Evolutionary conservation across 2,797 vertebrate species (phyloP).

Genomic region (Thalassophryne amazonica): DNA sequence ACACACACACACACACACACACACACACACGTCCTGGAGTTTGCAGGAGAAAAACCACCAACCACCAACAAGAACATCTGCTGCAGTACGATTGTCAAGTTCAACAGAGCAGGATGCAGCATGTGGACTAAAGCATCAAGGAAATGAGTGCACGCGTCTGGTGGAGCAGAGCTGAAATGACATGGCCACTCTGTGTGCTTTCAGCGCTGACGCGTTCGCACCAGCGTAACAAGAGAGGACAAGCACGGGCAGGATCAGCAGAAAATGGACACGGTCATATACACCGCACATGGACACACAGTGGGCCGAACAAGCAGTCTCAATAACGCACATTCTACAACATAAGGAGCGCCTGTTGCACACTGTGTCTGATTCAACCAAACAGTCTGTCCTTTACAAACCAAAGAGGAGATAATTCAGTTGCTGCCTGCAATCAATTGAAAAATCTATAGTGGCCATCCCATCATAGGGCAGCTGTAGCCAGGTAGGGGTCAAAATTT

Average conservation of each 20-base stretch:
- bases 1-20: conserved; percentile 23
- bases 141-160: conserved; percentile 24
- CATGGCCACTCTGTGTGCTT: conserved; percentile 41
- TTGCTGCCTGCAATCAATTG: conserved; percentile 38
- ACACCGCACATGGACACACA: conserved; percentile 6
- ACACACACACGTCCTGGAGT: conserved; percentile 20
- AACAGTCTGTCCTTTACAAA: conserved; percentile 19
- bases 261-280: conserved; percentile 11
- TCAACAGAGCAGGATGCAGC: conserved; percentile 1
- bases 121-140: conserved; percentile 10
- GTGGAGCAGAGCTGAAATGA: conserved; percentile 23
- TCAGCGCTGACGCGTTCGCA: conserved; percentile 19
- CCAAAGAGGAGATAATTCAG: conserved; percentile 17
- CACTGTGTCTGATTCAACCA: conserved; percentile 29
- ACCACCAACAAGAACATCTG: too few species aligned
- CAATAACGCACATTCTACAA: neutral
- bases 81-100: conserved; percentile 33
- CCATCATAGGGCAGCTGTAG: conserved; percentile 10
- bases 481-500: too few species aligned
- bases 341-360: neutral
- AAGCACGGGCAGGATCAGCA: conserved; percentile 14
- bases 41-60: neutral
- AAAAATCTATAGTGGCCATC: too few species aligned
- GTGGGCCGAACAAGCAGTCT: conserved; percentile 4
- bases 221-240: conserved; percentile 20